phyloP scores from a whole-genome alignment of 2,113 vertebrate species.

The Halcyon senegalensis region DNA sequence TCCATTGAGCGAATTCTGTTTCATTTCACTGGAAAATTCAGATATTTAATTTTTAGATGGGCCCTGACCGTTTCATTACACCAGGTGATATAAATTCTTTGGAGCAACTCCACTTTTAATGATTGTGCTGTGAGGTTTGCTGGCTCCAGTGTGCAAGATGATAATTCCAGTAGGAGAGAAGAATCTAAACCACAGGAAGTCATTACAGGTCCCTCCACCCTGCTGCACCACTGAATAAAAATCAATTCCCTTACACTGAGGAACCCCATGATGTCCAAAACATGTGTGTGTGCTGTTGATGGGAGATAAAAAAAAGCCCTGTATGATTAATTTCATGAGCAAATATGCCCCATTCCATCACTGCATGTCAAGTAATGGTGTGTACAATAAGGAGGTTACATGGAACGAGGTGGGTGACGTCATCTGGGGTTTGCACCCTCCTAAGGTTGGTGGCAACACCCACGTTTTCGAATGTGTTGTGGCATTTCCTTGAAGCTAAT shows the following conservation, averaged over 20 bases:
- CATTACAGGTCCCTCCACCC: not conserved
- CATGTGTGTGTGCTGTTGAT: not conserved
- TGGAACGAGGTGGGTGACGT: rapidly evolving
- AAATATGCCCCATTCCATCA: not conserved
- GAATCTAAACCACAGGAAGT: not conserved
- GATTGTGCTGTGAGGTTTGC: not conserved
- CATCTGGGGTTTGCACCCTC: too few relatives aligned
- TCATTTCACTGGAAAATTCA: not conserved
- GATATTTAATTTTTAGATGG: not conserved
- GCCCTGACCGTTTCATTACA: not conserved
- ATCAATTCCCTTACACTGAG: not conserved
- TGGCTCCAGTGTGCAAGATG: not conserved
- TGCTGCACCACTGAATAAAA: not conserved
- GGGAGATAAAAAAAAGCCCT: not conserved
- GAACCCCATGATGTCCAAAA: not conserved
- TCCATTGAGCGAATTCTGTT: not conserved
- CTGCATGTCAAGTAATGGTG: too few relatives aligned
- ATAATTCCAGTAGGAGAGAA: not conserved
- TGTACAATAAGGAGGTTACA: rapidly evolving
- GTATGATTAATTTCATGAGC: not conserved
- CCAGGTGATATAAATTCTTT: not conserved
- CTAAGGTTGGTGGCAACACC: not conserved
- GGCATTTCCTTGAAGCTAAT: not conserved
- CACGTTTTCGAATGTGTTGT: rapidly evolving
- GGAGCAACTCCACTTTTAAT: not conserved